A percentile compares a stretch with the other conserved stretches of the same genome.
Conservation (phyloP, 2,888 invertebrate genomes). For the Pollenia angustigena region DNA sequence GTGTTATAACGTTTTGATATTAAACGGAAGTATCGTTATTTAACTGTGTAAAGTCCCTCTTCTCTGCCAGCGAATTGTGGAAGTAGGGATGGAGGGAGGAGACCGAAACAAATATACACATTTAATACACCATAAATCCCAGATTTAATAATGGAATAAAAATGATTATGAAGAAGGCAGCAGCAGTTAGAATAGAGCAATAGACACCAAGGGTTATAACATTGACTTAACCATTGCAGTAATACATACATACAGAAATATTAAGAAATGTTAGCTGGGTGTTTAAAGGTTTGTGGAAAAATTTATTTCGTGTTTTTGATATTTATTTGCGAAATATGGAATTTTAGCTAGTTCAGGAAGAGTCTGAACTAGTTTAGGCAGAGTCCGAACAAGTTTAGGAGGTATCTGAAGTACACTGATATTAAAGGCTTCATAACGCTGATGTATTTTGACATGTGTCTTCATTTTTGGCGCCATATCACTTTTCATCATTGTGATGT, state of each 20-base stretch:
- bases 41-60: slow-evolving; percentile 54
- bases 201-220: slow-evolving; percentile 59
- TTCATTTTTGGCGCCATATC: too few relatives aligned
- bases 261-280: background rate
- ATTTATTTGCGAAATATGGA: background rate
- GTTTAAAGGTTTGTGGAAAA: slow-evolving; percentile 5
- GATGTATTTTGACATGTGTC: too few relatives aligned
- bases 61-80: slow-evolving; percentile 16
- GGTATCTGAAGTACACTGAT: too few relatives aligned
- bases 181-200: slow-evolving; percentile 42
- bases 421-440: too few relatives aligned
- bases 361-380: background rate
- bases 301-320: slow-evolving; percentile 1
- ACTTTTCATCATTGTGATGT: too few relatives aligned
- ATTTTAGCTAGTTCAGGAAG: background rate
- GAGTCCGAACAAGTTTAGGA: too few relatives aligned
- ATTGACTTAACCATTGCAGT: slow-evolving; percentile 25
- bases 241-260: slow-evolving; percentile 23
- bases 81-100: background rate
- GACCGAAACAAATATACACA: slow-evolving; percentile 1
- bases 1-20: slow-evolving; percentile 60
- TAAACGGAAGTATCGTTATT: slow-evolving; percentile 71
- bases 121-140: slow-evolving; percentile 60
- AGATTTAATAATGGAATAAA: slow-evolving; percentile 63
- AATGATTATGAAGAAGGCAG: slow-evolving; percentile 33